Evolutionary conservation across 2,113 vertebrate genomes (phyloP).

Genomic region (Okapia johnstoni): DNA sequence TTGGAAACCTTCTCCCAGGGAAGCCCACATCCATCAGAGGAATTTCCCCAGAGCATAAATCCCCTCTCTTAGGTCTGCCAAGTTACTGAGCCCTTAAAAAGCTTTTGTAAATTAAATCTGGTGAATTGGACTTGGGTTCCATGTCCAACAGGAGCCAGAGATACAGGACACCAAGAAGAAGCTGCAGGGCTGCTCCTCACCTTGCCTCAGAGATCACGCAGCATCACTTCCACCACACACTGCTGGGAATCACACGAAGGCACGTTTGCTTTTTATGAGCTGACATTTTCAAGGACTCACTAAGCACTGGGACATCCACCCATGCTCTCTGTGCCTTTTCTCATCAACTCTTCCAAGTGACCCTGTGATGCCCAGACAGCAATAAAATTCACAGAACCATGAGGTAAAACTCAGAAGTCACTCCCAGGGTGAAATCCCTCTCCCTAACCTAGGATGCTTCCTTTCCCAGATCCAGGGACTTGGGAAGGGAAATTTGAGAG

Average conservation of each 20-base stretch:
- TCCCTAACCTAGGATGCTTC: background rate
- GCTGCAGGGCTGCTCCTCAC: background rate
- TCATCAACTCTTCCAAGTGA: background rate
- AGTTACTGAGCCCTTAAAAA: background rate
- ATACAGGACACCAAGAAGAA: background rate
- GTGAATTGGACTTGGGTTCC: background rate
- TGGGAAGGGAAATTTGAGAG: background rate
- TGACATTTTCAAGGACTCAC: background rate
- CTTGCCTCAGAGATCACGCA: accelerated
- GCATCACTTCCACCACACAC: background rate
- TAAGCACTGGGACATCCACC: background rate
- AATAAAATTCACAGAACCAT: background rate
- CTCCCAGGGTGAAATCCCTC: background rate
- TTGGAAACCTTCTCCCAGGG: background rate
- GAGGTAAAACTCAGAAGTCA: background rate
- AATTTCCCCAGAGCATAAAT: too few relatives aligned
- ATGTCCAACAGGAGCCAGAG: background rate
- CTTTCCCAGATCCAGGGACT: background rate
- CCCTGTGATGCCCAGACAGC: background rate
- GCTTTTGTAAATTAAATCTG: background rate
- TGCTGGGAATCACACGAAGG: accelerated
- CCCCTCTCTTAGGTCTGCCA: background rate
- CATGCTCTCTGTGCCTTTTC: background rate
- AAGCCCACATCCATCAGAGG: background rate
- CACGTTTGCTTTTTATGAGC: background rate